Evolutionary conservation across 2,113 vertebrate species (phyloP).

Genomic region (Coptodon bakossiorum): DNA sequence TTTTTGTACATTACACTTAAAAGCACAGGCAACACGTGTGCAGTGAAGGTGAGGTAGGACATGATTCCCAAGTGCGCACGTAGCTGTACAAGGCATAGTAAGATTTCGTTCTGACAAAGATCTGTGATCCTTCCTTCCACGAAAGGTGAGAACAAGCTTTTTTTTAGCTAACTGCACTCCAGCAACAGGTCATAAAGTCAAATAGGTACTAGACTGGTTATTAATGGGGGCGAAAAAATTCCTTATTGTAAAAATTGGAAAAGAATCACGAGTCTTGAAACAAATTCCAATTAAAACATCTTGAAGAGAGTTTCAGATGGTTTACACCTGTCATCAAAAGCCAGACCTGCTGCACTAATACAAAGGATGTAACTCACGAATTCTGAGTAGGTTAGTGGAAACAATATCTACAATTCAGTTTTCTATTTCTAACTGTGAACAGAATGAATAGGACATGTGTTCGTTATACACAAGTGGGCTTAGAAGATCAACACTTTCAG

Average conservation of each 20-base stretch:
- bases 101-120: neutral
- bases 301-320: neutral
- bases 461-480: neutral
- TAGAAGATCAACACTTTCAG: neutral
- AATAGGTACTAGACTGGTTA: neutral
- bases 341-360: neutral
- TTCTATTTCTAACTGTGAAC: neutral
- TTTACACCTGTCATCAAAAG: neutral
- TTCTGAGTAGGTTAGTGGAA: neutral
- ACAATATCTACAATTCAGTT: neutral
- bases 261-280: neutral
- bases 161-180: neutral
- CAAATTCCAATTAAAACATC: neutral
- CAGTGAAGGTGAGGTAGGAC: neutral
- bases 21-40: neutral
- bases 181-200: neutral
- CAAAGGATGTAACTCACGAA: neutral
- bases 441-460: neutral
- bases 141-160: neutral
- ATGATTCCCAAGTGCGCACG: neutral
- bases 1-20: neutral
- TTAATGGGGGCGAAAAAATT: neutral
- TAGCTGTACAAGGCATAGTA: neutral
- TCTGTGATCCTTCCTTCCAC: neutral
- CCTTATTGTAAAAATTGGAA: neutral